These are phyloP conservation scores for Chinchilla lanigera DNA, from an alignment of 2,113 vertebrate species.

Conservation along the genomic window DNA sequence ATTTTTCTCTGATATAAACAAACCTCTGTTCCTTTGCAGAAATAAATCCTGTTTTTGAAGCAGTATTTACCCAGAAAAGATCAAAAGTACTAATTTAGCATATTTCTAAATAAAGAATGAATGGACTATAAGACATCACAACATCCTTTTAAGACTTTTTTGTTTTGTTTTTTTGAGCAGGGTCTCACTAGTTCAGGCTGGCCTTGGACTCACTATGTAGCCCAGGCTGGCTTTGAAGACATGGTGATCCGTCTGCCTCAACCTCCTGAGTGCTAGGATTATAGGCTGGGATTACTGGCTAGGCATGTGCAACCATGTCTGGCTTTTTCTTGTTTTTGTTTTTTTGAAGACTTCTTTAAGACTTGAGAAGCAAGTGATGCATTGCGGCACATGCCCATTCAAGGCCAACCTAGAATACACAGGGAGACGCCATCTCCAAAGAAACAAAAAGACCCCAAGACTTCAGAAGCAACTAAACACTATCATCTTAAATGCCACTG, in stretches of 20 bases:
- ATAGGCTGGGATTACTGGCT: too few species aligned
- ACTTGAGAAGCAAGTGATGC: not conserved
- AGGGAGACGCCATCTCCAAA: not conserved
- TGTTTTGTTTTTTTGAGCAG: too few species aligned
- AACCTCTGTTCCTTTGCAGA: not conserved
- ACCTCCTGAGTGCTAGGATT: too few species aligned
- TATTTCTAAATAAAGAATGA: slow-evolving; percentile 37
- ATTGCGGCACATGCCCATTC: not conserved
- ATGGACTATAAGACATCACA: not conserved
- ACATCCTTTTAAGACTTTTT: not conserved
- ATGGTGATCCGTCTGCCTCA: too few species aligned
- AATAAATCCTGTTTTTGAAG: slow-evolving; percentile 11
- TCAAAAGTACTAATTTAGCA: slow-evolving; percentile 29
- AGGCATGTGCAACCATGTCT: too few species aligned
- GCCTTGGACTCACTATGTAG: too few species aligned
- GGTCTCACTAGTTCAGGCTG: too few species aligned
- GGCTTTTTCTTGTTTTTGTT: too few species aligned
- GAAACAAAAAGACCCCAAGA: not conserved
- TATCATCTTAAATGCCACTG: not conserved
- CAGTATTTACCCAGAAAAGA: slow-evolving; percentile 41
- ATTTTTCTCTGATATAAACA: slow-evolving; percentile 15
- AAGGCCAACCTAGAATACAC: not conserved
- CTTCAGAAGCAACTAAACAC: not conserved
- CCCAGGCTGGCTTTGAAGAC: too few species aligned
- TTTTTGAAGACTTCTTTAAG: not conserved